Evolutionary conservation across 35 echinoderm and acorn worm genomes (phyloP).

Genomic region (Apostichopus parvimensis): DNA sequence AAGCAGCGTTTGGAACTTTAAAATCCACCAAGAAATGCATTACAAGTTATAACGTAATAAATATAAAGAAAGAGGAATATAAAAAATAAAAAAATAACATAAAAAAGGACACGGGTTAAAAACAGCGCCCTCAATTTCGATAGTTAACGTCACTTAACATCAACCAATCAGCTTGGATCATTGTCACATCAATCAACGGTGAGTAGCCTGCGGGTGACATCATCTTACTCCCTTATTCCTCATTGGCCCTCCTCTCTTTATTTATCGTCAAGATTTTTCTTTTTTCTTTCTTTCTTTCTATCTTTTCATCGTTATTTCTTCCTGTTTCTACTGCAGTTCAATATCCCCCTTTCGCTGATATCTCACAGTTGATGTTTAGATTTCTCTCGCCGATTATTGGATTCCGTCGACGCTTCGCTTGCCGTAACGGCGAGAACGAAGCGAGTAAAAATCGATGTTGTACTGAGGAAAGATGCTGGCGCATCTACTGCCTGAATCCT

Average conservation of each 20-base stretch:
- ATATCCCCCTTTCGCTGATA: conserved; percentile 2
- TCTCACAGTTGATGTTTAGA: conserved; percentile 41
- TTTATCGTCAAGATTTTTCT: background rate
- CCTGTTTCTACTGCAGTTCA: conserved; percentile 18
- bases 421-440: conserved; percentile 38
- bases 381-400: conserved; percentile 39
- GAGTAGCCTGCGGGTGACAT: conserved; percentile 1
- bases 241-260: background rate
- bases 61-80: too few species aligned
- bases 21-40: too few species aligned
- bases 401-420: conserved; percentile 49
- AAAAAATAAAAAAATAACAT: too few species aligned
- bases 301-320: background rate
- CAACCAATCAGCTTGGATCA: conserved; percentile 14
- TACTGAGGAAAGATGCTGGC: conserved; percentile 6
- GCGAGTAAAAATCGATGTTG: conserved; percentile 43
- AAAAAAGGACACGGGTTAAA: too few species aligned
- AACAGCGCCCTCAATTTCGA: background rate
- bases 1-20: too few species aligned
- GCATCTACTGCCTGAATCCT: conserved; percentile 46
- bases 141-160: background rate
- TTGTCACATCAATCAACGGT: conserved; percentile 39
- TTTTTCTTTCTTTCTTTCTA: background rate
- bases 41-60: too few species aligned
- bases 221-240: background rate